phyloP scores from a whole-genome alignment of 2,888 invertebrate species.

The Scaptomyza caliginosa region DNA sequence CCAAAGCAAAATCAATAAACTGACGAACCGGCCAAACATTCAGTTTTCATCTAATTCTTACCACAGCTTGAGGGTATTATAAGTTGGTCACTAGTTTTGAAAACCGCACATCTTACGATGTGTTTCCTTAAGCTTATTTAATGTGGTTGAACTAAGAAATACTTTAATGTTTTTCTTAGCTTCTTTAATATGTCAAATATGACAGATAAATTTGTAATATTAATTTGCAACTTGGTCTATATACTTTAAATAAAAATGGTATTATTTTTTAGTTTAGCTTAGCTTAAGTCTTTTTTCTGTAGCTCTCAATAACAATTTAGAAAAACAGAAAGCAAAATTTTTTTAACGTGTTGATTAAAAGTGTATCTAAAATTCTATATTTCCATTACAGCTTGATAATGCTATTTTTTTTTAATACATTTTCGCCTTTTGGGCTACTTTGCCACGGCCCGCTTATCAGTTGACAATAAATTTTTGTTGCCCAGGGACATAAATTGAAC shows the following conservation, averaged over 20 bases:
- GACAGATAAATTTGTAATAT: no score
- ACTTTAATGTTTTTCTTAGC: no score
- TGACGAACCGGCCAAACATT: conserved; percentile 49
- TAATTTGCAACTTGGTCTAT: no score
- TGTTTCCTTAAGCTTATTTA: neutral
- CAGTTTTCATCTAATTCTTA: conserved; percentile 45
- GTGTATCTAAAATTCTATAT: conserved; percentile 43
- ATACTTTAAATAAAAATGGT: no score
- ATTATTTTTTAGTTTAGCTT: neutral
- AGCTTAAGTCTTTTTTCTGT: neutral
- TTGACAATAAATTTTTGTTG: conserved; percentile 79
- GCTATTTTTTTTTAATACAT: conserved; percentile 40
- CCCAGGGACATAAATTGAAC: conserved; percentile 75
- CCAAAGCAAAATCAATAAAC: conserved; percentile 75
- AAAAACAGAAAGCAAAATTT: neutral
- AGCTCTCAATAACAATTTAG: neutral
- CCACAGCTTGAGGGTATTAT: conserved; percentile 34
- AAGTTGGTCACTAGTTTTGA: conserved; percentile 7
- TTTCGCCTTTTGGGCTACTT: conserved; percentile 65
- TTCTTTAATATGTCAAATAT: no score
- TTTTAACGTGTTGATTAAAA: neutral
- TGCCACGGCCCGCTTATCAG: conserved; percentile 73
- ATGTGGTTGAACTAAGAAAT: no score
- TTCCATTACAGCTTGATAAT: conserved; percentile 11
- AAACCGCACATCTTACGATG: neutral